Base-by-base conservation (phyloP, 1,140 invertebrate genomes). In the Drosophila elegans region DNA sequence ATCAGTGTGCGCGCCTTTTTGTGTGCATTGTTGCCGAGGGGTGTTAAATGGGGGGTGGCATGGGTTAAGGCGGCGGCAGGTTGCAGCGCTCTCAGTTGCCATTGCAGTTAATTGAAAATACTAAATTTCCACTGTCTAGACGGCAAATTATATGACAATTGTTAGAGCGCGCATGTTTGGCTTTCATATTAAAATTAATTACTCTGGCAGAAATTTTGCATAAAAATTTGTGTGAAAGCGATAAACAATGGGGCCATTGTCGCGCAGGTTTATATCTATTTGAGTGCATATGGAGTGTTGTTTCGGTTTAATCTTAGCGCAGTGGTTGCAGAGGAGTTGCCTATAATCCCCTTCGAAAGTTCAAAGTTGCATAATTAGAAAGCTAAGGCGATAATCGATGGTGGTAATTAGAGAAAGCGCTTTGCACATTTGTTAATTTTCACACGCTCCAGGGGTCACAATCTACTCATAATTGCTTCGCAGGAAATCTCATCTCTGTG, bases 71-170 rank as follows among this genome's bases (percentile, higher is more conserved):
- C 21, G 46, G 36, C 12, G 38, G 29, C 45, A 27, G 39, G 21
- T 29, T 53, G 60, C 44, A 64, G 75, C 54, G 44, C 64, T 44
- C 55, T 52, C 55, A 54, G 73, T 78, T 72, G 84, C 68, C 64
- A 78, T 77, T 88, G 84, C 85, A 91, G 90, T 91, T 91, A 91
- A 91, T 91, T 91, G 90, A 91, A 91, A 91, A 91, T 91, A 91
- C 90, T 91, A 91, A 91, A 91, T 91, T 91, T 91, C 67, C 80
- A 83, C 83, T 80, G 90, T 91, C 90, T 91, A 91, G 90, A 91
- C 90, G 86, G 90, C 80, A 91, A 91, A 91, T 91, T 91, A 91
- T 91, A 91, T 91, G 90, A 91, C 90, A 91, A 91, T 91, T 91
- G 90, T 91, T 80, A 74, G 80, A 73, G 85, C 52, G 73, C 59